Evolutionary conservation across 2,113 vertebrate species (phyloP), one percentile per base, ranked within the genome.

Genomic region (Nyctereutes procyonoides): DNA sequence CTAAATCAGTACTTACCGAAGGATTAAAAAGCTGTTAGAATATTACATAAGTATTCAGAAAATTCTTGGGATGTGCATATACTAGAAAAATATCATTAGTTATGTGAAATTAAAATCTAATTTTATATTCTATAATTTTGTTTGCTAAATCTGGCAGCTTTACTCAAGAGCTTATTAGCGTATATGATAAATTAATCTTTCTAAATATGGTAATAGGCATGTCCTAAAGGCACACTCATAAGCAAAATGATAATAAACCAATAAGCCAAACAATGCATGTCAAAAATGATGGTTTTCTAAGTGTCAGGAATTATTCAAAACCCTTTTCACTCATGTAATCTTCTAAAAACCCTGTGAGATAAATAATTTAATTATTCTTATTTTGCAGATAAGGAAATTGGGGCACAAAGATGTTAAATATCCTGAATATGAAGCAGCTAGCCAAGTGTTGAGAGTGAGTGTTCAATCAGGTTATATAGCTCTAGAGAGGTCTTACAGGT

Each of bases 361-460:
- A 84, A 69, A 81, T 90, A 43, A 79, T 84, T 76, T 67, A 55
- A 51, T 84, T 84, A 17, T 63, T 7, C 12, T 90, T 83, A 56
- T 83, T 94, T 94, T 43, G 89, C 15, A 92, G 51, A 92, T 62
- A 48, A 80, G n/a, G 4, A 82, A 74, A 84, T 48, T n/a, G 22
- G n/a, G 17, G 15, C 2, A 56, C 13, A 16, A 3, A 58, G 24
- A 89, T 2, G 5, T 93, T 76, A 86, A 93, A 74, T 89, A 95
- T 67, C 26, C 79, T 82, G 30, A 67, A 35, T 73, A 17, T 30
- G n/a, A 77, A 51, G 53, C 0, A 48, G 13, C 22, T 26, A 77
- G 15, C 48, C 48, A 67, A 56, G 30, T 26, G 55, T 22, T n/a
- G 32, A 3, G 48, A 92, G 24, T 0, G 19, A n/a, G 30, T 32